phyloP scores from a whole-genome alignment of 2,797 vertebrate genomes.

The Tapirus indicus region DNA sequence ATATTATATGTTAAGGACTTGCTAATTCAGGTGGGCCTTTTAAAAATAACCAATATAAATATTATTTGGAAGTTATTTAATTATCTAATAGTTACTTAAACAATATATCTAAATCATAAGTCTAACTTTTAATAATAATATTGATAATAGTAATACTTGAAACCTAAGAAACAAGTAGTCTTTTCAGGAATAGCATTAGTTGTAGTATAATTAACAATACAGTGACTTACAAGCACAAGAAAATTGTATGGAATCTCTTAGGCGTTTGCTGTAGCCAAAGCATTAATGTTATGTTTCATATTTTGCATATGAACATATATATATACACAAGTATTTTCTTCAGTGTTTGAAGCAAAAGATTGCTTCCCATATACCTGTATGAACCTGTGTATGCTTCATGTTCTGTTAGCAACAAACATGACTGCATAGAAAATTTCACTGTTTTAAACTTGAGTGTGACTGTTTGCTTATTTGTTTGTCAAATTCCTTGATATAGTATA shows the following conservation, averaged over 20 bases:
- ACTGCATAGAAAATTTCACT: not conserved
- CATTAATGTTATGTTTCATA: not conserved
- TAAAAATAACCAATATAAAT: not conserved
- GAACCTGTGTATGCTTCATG: not conserved
- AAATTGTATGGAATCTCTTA: not conserved
- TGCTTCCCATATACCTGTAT: not conserved
- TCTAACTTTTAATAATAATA: not conserved
- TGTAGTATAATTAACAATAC: not conserved
- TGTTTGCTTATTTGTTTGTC: not conserved
- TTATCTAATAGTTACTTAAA: not conserved
- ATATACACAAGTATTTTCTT: not conserved
- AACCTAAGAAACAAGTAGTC: not conserved
- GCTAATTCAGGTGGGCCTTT: not conserved
- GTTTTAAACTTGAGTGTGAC: not conserved
- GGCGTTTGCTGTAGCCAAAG: not conserved
- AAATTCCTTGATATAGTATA: not conserved
- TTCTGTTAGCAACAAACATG: not conserved
- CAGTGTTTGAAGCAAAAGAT: slow-evolving; percentile 5
- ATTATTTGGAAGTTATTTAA: not conserved
- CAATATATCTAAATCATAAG: not conserved
- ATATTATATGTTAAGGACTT: slow-evolving; percentile 2
- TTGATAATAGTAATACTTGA: not conserved
- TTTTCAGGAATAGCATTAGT: not conserved
- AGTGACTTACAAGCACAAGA: not conserved
- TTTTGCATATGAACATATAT: not conserved